Conservation (phyloP, 2,888 invertebrate genomes). For the Eueremaeus valkanovi region DNA sequence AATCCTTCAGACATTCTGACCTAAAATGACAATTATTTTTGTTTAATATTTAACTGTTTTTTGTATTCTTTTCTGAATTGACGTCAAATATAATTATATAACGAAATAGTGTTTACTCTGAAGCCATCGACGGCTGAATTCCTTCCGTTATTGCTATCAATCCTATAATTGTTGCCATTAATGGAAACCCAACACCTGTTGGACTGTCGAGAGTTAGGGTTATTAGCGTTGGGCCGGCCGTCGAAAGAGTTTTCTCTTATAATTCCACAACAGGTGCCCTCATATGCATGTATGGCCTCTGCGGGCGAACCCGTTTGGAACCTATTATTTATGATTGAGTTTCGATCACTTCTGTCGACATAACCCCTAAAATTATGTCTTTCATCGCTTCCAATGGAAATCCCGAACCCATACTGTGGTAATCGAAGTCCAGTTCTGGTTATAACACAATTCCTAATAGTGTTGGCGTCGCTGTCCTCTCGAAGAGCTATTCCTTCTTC, state of each 20-base stretch:
- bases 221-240: neutral
- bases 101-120: neutral
- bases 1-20: neutral
- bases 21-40: neutral
- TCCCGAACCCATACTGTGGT: neutral
- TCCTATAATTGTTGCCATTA: constrained; percentile 11
- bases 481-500: neutral
- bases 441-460: constrained; percentile 12
- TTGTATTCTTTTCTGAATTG: neutral
- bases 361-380: neutral
- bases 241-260: neutral
- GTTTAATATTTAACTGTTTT: too few species aligned
- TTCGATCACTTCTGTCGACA: constrained; percentile 12
- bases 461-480: constrained; percentile 13
- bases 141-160: constrained; percentile 6
- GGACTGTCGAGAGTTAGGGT: constrained; percentile 40
- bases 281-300: neutral
- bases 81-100: neutral
- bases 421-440: neutral
- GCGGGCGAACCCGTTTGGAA: constrained; percentile 4
- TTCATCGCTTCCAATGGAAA: neutral
- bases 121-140: constrained; percentile 14
- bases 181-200: constrained; percentile 42
- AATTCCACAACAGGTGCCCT: constrained; percentile 16
- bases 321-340: neutral